These are phyloP conservation scores for Dilophus febrilis DNA, from an alignment of 2,888 invertebrate species.

Conservation along the genomic window DNA sequence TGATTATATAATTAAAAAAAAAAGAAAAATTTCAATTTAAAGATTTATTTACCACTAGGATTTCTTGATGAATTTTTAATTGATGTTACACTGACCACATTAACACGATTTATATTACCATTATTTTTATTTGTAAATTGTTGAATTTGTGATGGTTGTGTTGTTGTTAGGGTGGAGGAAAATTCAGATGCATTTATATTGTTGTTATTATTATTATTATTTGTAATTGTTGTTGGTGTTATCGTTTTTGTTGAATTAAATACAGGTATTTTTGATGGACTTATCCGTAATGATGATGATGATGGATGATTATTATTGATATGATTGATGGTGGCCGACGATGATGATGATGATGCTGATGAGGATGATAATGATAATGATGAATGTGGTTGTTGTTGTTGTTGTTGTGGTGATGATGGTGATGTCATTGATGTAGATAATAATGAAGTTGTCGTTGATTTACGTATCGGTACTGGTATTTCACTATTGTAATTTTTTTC, in stretches of 20 bases:
- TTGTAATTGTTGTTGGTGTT: slow-evolving; percentile 27
- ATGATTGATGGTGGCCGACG: too few species aligned
- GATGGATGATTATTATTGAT: too few species aligned
- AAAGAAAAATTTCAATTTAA: too few species aligned
- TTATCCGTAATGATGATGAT: slow-evolving; percentile 23
- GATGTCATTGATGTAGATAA: slow-evolving; percentile 3
- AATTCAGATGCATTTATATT: too few species aligned
- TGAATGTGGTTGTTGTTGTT: too few species aligned
- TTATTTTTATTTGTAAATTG: slow-evolving; percentile 13
- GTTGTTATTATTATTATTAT: slow-evolving; percentile 21
- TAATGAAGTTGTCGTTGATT: slow-evolving; percentile 4
- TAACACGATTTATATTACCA: slow-evolving; percentile 25
- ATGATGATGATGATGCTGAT: slow-evolving; percentile 20
- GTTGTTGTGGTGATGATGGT: too few species aligned
- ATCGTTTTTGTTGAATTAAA: slow-evolving; percentile 31
- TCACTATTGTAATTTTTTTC: slow-evolving; percentile 20
- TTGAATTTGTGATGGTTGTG: slow-evolving; percentile 24
- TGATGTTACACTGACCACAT: slow-evolving; percentile 41
- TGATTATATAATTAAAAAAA: too few species aligned
- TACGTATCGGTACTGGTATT: slow-evolving; percentile 25
- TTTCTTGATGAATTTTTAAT: slow-evolving; percentile 41
- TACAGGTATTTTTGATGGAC: slow-evolving; percentile 37
- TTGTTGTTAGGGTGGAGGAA: too few species aligned
- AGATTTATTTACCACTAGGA: slow-evolving; percentile 32
- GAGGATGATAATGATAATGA: slow-evolving; percentile 16